Conservation (phyloP, 2,797 vertebrate genomes). For the Takifugu rubripes region DNA sequence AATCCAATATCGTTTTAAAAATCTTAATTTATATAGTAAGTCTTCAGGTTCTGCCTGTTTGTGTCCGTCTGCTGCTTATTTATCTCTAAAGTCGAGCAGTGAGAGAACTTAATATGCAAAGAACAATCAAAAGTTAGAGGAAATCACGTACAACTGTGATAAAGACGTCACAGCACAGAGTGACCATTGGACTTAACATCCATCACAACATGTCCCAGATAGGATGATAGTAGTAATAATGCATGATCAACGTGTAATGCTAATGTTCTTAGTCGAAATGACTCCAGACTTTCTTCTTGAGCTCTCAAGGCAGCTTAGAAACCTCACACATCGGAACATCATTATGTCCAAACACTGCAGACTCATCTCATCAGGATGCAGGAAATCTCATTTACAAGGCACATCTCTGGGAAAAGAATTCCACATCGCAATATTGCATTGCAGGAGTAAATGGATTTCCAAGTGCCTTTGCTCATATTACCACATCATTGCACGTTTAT, state of each 20-base stretch:
- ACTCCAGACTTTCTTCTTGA: slow-evolving; percentile 18
- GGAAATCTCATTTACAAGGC: slow-evolving; percentile 63
- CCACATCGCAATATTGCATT: slow-evolving; percentile 57
- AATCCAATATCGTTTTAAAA: no score
- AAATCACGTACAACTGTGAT: no score
- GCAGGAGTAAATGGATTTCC: slow-evolving; percentile 67
- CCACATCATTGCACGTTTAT: slow-evolving; percentile 60
- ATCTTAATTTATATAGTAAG: no score
- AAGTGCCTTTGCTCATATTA: slow-evolving; percentile 59
- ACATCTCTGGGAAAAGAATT: slow-evolving; percentile 53
- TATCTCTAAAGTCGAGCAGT: no score
- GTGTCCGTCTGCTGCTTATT: no score
- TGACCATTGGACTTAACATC: background rate
- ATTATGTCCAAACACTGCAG: slow-evolving; percentile 45
- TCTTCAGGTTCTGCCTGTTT: no score
- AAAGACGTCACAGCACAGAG: background rate
- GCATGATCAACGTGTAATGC: slow-evolving; percentile 4
- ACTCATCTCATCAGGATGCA: slow-evolving; percentile 58
- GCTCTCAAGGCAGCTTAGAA: slow-evolving; percentile 47
- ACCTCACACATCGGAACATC: slow-evolving; percentile 51
- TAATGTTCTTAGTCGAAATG: slow-evolving; percentile 21
- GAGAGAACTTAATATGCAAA: no score
- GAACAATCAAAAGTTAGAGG: no score
- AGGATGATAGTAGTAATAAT: background rate
- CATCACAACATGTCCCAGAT: background rate